These are phyloP conservation scores for Scatophagus argus DNA, from an alignment of 2,113 vertebrate species.

Conservation along the genomic window DNA sequence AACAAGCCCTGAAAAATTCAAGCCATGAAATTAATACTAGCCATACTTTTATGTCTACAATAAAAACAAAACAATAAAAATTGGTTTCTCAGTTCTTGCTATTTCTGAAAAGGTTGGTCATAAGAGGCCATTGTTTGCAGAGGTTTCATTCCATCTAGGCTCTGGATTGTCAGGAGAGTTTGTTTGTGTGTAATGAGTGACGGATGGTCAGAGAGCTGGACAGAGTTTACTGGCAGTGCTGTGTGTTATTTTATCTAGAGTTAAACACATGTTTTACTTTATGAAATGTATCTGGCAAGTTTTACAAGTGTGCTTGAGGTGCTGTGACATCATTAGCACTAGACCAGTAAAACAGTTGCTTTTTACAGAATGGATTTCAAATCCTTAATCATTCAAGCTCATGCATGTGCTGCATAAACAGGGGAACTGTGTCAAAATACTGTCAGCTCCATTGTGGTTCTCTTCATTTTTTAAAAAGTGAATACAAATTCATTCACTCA, in stretches of 20 bases:
- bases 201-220: constrained; percentile 23
- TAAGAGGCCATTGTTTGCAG: constrained; percentile 19
- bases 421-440: not conserved
- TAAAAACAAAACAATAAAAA: constrained; percentile 39
- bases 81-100: not conserved
- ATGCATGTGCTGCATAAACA: not conserved
- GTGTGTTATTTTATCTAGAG: constrained; percentile 10
- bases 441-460: not conserved
- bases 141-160: constrained; percentile 35
- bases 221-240: constrained; percentile 17
- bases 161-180: constrained; percentile 15
- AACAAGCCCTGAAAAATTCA: not conserved
- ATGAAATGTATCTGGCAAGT: constrained; percentile 28
- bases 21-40: constrained; percentile 1
- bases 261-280: constrained; percentile 9
- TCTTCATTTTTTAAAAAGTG: not conserved
- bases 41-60: not conserved
- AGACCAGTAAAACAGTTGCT: constrained; percentile 18
- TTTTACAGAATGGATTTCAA: constrained; percentile 9
- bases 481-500: constrained; percentile 1
- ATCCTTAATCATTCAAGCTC: not conserved
- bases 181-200: constrained; percentile 38
- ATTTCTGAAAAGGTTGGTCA: constrained; percentile 28
- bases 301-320: constrained; percentile 35
- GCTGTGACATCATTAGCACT: constrained; percentile 36